Evolutionary conservation across 2,888 invertebrate genomes (phyloP), one percentile per base, ranked within the genome.

Genomic region (Limnephilus auricula): DNA sequence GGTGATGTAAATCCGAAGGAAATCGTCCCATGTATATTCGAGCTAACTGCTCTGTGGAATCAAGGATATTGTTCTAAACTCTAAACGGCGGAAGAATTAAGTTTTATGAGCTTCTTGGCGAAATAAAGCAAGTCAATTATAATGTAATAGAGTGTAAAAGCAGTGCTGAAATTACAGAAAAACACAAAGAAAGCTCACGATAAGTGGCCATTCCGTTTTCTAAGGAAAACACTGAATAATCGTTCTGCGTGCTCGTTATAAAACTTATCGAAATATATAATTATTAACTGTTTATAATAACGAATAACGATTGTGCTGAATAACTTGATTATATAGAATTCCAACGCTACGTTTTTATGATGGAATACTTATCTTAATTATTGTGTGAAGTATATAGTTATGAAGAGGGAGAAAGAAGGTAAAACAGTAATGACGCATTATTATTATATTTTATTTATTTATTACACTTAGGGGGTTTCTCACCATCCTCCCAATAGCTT

Each of bases 231-330:
- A 83, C 32, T 65, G 31, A 83, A 65, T 83, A 50, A 90, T 83
- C 83, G 65, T 32, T 15, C 78, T 83, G 90, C 90, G 84, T 83
- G 90, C 90, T 90, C 78, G 90, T 82, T 90, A 90, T 12, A 90
- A 65, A 90, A 90, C 90, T 83, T 78, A 88, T 88, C 87, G 31
- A 90, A 90, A 90, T 90, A 34, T 90, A 90, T 90, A 90, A 90
- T 90, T 90, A 90, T 45, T 45, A 30, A 79, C 80, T 82, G 32
- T 89, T 89, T 30, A 50, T 89, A 79, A 82, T 82, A 82, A 45
- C 86, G 86, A 12, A 86, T 86, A 86, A 86, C 65, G 65, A 65
- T 86, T 50, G 15, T 25, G 10, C 84, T 85, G 37, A 85, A 85
- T 30, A 37, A 85, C 82, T 32, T 82, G 82, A 82, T 82, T 82